Evolutionary conservation across 2,797 vertebrate genomes (phyloP), one percentile per base, ranked within the genome.

Genomic region (Anguilla anguilla): DNA sequence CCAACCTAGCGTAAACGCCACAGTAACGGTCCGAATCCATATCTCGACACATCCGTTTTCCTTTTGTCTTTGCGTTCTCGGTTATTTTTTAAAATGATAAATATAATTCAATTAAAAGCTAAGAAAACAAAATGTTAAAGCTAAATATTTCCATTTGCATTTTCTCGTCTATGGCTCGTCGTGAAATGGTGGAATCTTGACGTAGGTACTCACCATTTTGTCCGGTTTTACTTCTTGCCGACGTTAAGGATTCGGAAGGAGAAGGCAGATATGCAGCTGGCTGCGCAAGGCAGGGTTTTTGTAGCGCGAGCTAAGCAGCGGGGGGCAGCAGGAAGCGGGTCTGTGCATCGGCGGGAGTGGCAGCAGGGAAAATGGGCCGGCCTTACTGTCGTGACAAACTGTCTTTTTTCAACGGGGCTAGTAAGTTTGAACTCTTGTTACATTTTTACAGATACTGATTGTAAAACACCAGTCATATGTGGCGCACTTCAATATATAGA

Each of bases 181-280:
- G 83, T 67, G 19, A 86, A 51, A 83, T 17, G 74, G 46, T 88
- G 31, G 87, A 51, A 2, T 19, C 0, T 17, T 90, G 89, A 90
- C 90, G 90, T 93, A 90, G 95, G 85, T 91, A 91, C 92, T 92
- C 79, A 92, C 92, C 92, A 92, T 92, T 89, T 92, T 92, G 89
- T 88, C 85, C 85, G 90, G 89, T 94, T 87, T 91, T 93, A 94
- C 94, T 94, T 95, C 94, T 86, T 93, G 93, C 93, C 91, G 91
- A 96, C 91, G 94, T 91, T 92, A 88, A 95, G 93, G 95, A 94
- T 93, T 95, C 94, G 95, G 95, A 91, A 90, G 93, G 90, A 93
- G 93, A 95, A 95, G 94, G 93, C 90, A 95, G 93, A 93, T 95
- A 89, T 96, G 94, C 6, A 53, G 91, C 84, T 82, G 88, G 86